phyloP scores from a whole-genome alignment of 2,888 invertebrate species.

The Drosophila meridiana region DNA sequence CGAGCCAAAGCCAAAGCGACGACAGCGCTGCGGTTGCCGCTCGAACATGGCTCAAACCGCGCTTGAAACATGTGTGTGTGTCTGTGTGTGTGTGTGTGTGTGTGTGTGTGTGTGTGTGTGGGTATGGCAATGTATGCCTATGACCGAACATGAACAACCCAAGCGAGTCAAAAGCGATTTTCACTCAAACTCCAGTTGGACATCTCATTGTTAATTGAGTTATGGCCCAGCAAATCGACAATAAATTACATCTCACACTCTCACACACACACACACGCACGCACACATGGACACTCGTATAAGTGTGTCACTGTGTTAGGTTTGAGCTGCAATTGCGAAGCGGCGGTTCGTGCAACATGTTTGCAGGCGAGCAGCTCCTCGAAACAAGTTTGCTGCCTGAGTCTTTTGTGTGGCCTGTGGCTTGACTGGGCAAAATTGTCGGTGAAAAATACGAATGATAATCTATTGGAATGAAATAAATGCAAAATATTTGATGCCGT shows the following conservation, averaged over 20 bases:
- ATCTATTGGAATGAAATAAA: slow-evolving; percentile 24
- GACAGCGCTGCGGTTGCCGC: slow-evolving; percentile 48
- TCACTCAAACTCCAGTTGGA: slow-evolving; percentile 44
- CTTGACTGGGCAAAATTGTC: slow-evolving; percentile 30
- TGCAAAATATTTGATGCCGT: slow-evolving; percentile 49
- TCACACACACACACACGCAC: background rate
- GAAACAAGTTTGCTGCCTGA: slow-evolving; percentile 68
- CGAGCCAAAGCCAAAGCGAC: slow-evolving; percentile 28
- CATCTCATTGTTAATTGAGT: slow-evolving; percentile 63
- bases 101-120: slow-evolving; percentile 4
- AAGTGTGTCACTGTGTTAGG: slow-evolving; percentile 67
- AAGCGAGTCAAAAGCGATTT: slow-evolving; percentile 43
- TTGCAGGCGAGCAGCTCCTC: slow-evolving; percentile 14
- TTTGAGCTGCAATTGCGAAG: slow-evolving; percentile 43
- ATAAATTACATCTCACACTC: slow-evolving; percentile 25
- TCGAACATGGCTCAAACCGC: slow-evolving; percentile 64
- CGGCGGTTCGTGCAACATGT: slow-evolving; percentile 56
- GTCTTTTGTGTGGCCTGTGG: slow-evolving; percentile 69
- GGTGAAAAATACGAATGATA: slow-evolving; percentile 12
- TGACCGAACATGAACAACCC: background rate
- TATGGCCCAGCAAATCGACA: slow-evolving; percentile 54
- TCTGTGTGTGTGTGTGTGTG: background rate
- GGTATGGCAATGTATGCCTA: background rate
- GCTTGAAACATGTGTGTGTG: slow-evolving; percentile 19
- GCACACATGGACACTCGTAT: background rate